Conservation (phyloP, 2,797 vertebrate genomes). For the Leuciscus waleckii region DNA sequence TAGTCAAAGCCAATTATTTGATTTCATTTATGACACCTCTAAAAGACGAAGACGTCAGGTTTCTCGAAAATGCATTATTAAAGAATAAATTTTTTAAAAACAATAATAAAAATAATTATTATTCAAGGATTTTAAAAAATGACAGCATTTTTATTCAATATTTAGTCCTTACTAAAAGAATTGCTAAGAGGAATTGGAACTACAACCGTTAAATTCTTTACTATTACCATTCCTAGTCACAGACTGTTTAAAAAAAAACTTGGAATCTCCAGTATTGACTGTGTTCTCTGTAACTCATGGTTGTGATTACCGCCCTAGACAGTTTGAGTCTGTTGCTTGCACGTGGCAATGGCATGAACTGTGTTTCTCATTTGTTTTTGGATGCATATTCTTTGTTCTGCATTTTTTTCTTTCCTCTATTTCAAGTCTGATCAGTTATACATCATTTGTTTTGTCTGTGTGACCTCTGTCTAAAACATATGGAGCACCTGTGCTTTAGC, state of each 20-base stretch:
- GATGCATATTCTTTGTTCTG: not conserved
- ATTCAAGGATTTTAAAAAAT: not conserved
- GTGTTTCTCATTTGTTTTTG: conserved; percentile 37
- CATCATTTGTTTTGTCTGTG: not conserved
- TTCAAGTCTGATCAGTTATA: not conserved
- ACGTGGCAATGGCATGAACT: not conserved
- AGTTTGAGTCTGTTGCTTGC: not conserved
- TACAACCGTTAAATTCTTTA: not conserved
- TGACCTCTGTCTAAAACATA: conserved; percentile 2
- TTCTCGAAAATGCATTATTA: not conserved
- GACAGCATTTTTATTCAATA: too few species aligned
- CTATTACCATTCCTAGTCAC: not conserved
- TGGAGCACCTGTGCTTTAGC: conserved; percentile 11
- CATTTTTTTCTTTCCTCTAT: not conserved
- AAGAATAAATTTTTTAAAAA: too few species aligned
- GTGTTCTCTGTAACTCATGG: conserved; percentile 13
- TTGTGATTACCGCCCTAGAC: conserved; percentile 19
- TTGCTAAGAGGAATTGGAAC: not conserved
- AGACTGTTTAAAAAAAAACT: not conserved
- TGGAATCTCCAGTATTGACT: conserved; percentile 14
- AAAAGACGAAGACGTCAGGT: not conserved
- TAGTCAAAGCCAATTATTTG: not conserved
- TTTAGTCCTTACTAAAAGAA: not conserved
- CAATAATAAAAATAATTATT: too few species aligned
- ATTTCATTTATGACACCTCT: not conserved